Evolutionary conservation across 2,797 vertebrate genomes (phyloP).

Genomic region (Lacerta viridis): DNA sequence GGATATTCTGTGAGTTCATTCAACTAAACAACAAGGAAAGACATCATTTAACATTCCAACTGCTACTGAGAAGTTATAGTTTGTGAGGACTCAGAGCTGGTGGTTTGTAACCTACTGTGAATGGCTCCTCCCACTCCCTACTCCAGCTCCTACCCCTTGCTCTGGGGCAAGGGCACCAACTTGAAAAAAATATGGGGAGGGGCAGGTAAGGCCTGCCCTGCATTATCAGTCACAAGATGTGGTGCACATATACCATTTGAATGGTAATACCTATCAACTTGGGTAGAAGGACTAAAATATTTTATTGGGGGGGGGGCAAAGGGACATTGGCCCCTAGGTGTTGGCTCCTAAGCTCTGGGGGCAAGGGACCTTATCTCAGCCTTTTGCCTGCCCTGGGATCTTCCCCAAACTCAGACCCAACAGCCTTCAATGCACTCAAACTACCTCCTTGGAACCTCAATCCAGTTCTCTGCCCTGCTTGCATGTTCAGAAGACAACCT

Average conservation of each 20-base stretch:
- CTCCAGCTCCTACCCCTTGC: background rate
- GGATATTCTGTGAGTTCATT: conserved; percentile 10
- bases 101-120: background rate
- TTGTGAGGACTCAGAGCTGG: background rate
- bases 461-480: background rate
- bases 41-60: background rate
- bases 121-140: background rate
- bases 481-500: background rate
- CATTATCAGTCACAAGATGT: no score
- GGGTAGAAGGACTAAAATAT: no score
- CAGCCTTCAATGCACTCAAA: background rate
- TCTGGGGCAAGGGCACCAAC: no score
- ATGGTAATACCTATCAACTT: no score
- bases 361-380: background rate
- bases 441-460: background rate
- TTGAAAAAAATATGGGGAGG: no score
- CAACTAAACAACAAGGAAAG: background rate
- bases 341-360: background rate
- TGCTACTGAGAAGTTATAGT: background rate
- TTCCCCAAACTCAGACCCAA: background rate
- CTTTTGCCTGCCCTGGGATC: background rate
- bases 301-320: no score
- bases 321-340: no score
- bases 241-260: no score
- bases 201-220: no score